Evolutionary conservation across 2,888 invertebrate genomes (phyloP).

Genomic region (Caenorhabditis panamensis): DNA sequence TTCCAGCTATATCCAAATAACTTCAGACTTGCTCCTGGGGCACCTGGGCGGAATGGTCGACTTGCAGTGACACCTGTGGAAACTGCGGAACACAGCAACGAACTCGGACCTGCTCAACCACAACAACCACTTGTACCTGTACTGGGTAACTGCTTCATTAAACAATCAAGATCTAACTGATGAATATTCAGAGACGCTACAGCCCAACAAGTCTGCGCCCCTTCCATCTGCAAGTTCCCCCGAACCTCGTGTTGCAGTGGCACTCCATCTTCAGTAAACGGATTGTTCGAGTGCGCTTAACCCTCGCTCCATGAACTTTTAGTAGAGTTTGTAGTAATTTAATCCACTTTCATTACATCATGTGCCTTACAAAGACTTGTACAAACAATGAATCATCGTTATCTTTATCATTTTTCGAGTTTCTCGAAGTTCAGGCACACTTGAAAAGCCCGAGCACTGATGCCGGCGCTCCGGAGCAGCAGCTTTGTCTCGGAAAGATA

Average conservation of each 20-base stretch:
- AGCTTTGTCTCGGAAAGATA: constrained; percentile 28
- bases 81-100: constrained; percentile 68
- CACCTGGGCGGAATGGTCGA: constrained; percentile 70
- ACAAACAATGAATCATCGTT: constrained; percentile 28
- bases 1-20: background rate
- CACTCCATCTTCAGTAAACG: constrained; percentile 49
- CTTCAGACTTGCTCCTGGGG: constrained; percentile 62
- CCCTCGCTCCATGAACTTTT: background rate
- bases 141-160: constrained; percentile 27
- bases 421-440: constrained; percentile 11
- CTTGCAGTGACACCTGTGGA: constrained; percentile 72
- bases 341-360: constrained; percentile 15
- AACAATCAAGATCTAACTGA: too few relatives aligned
- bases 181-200: constrained; percentile 47
- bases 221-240: constrained; percentile 50
- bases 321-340: background rate
- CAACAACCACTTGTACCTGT: constrained; percentile 38
- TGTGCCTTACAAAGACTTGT: constrained; percentile 41
- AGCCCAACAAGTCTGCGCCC: constrained; percentile 36
- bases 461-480: constrained; percentile 34
- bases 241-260: constrained; percentile 50
- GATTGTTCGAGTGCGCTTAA: constrained; percentile 50
- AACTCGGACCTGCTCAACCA: constrained; percentile 41
- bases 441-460: constrained; percentile 35
- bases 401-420: too few relatives aligned